These are phyloP conservation scores for Mantis religiosa DNA, from an alignment of 2,888 invertebrate species.

Conservation along the genomic window DNA sequence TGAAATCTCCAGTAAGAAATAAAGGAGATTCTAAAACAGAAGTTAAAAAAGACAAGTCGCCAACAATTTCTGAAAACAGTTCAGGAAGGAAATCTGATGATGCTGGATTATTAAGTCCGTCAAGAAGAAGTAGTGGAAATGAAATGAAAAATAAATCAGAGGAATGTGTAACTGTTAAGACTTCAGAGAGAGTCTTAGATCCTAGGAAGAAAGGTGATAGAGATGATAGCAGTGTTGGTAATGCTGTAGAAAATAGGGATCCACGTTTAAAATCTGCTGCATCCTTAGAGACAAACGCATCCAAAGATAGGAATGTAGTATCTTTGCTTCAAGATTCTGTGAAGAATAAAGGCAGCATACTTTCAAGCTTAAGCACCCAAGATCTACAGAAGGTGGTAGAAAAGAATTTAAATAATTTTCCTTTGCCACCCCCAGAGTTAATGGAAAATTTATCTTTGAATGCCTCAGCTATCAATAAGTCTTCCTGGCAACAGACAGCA, in stretches of 20 bases:
- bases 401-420: slow-evolving; percentile 17
- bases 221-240: background rate
- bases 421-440: slow-evolving; percentile 21
- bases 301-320: background rate
- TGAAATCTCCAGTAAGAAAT: slow-evolving; percentile 7
- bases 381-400: slow-evolving; percentile 23
- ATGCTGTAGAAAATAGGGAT: background rate
- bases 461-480: background rate
- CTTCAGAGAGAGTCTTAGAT: background rate
- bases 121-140: background rate
- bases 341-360: background rate
- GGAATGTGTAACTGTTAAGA: background rate
- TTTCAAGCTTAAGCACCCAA: slow-evolving; percentile 24
- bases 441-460: background rate
- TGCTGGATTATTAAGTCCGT: background rate
- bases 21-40: background rate
- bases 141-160: background rate
- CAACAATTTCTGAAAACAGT: background rate
- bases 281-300: background rate
- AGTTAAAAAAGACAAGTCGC: background rate
- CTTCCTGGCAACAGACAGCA: background rate
- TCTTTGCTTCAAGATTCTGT: background rate
- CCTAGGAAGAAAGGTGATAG: background rate
- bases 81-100: background rate
- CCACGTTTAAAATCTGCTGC: background rate